Evolutionary conservation across 2,888 invertebrate species (phyloP).

Genomic region (Cordylochernes scorpioides): DNA sequence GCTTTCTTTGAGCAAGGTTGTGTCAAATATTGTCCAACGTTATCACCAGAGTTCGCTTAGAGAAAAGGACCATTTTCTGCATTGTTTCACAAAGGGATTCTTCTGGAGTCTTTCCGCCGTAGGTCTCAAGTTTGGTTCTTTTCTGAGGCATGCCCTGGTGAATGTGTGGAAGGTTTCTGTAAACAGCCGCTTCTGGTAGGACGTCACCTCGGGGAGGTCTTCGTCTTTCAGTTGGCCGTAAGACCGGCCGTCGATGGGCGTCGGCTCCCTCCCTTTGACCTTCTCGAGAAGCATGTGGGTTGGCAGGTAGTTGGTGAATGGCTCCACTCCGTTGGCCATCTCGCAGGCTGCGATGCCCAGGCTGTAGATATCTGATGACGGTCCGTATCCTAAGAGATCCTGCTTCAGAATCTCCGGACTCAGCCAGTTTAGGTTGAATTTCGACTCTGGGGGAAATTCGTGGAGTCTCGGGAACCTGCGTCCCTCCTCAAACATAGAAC

Average conservation of each 20-base stretch:
- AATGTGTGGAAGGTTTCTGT: conserved; percentile 48
- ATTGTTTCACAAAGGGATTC: no score
- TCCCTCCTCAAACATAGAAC: conserved; percentile 41
- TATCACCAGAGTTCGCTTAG: no score
- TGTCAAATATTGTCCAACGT: no score
- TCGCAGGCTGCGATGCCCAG: conserved; percentile 64
- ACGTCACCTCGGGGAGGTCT: no score
- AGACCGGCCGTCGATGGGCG: conserved; percentile 21
- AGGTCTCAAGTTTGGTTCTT: conserved; percentile 37
- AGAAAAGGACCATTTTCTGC: no score
- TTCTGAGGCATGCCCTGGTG: conserved; percentile 39
- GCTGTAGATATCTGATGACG: conserved; percentile 71
- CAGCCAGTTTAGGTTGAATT: conserved; percentile 54
- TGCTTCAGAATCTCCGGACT: conserved; percentile 75
- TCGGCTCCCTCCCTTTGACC: conserved; percentile 35
- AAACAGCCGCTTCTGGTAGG: no score
- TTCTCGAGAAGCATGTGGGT: conserved; percentile 77
- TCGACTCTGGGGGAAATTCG: conserved; percentile 41
- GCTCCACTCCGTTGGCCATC: conserved; percentile 61
- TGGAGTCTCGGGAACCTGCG: conserved; percentile 39
- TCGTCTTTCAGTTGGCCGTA: no score
- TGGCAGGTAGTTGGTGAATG: conserved; percentile 54
- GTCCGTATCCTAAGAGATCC: conserved; percentile 61
- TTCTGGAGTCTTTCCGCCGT: no score
- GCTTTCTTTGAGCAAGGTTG: no score